Conservation (phyloP, 2,888 invertebrate genomes). For the Cephus pygmeus region DNA sequence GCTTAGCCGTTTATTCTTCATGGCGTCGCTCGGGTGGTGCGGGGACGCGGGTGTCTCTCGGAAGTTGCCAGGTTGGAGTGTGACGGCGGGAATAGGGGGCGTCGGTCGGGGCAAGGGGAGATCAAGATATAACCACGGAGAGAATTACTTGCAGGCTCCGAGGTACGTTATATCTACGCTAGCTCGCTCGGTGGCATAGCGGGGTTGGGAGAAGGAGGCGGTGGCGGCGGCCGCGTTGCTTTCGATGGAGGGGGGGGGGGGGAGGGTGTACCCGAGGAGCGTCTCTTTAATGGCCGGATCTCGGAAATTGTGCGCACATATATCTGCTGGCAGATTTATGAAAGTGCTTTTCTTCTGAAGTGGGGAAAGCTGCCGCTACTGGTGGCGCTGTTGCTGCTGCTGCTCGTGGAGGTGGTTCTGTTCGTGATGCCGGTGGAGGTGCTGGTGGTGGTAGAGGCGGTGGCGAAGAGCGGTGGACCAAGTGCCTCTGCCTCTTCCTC, state of each 20-base stretch:
- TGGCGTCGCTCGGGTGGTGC: conserved; percentile 22
- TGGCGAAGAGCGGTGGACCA: conserved; percentile 26
- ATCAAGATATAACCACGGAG: conserved; percentile 61
- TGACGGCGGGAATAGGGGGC: conserved; percentile 23
- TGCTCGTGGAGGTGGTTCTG: conserved; percentile 13
- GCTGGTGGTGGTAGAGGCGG: conserved; percentile 26
- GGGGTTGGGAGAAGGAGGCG: conserved; percentile 29
- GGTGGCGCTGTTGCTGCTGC: conserved; percentile 38
- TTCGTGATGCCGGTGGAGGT: conserved; percentile 28
- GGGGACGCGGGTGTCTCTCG: conserved; percentile 4
- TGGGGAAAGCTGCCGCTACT: conserved; percentile 63
- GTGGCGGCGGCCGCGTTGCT: conserved; percentile 31
- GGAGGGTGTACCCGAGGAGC: conserved; percentile 47
- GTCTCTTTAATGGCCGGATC: conserved; percentile 88
- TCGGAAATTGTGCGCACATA: conserved; percentile 92
- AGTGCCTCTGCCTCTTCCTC: conserved; percentile 28
- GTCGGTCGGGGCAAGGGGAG: conserved; percentile 34
- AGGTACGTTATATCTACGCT: conserved; percentile 51
- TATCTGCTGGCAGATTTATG: conserved; percentile 91
- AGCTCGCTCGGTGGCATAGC: conserved; percentile 35
- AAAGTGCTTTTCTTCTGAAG: conserved; percentile 79
- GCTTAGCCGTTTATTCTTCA: conserved; percentile 47
- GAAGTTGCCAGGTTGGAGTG: conserved; percentile 11
- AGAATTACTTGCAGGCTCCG: conserved; percentile 55
- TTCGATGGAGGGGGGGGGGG: conserved; percentile 29